phyloP scores from a whole-genome alignment of 2,113 vertebrate species.

The Seriola aureovittata region DNA sequence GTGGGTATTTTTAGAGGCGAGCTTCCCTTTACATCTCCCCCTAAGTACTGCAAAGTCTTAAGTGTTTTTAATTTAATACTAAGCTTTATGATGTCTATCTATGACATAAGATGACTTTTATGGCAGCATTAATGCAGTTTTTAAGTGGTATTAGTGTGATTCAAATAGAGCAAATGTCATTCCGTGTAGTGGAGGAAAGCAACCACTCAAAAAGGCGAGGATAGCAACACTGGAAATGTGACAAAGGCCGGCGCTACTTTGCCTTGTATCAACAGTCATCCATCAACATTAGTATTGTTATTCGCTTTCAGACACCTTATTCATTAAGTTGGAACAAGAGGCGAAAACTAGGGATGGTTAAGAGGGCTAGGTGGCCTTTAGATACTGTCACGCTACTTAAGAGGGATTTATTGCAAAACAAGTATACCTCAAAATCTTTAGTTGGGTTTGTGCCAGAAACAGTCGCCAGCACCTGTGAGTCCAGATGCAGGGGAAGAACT shows the following conservation, averaged over 20 bases:
- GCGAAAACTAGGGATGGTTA: conserved; percentile 55
- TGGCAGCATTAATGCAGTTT: conserved; percentile 55
- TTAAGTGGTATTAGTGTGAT: conserved; percentile 57
- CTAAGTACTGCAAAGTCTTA: conserved; percentile 29
- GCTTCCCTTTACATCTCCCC: conserved; percentile 44
- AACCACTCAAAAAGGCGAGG: conserved; percentile 42
- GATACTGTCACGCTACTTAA: conserved; percentile 78
- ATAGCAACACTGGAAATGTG: conserved; percentile 52
- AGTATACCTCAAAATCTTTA: conserved; percentile 76
- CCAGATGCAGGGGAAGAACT: conserved; percentile 13
- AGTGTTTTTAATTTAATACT: conserved; percentile 44
- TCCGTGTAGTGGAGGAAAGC: neutral
- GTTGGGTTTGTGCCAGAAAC: conserved; percentile 64
- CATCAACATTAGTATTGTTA: conserved; percentile 76
- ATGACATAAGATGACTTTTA: conserved; percentile 30
- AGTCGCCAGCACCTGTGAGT: conserved; percentile 42
- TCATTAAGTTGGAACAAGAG: conserved; percentile 65
- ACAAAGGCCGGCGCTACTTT: conserved; percentile 57
- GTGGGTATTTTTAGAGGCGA: conserved; percentile 52
- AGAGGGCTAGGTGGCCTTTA: conserved; percentile 69
- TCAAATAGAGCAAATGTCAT: conserved; percentile 4
- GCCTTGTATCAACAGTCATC: conserved; percentile 71
- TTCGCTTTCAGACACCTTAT: conserved; percentile 68
- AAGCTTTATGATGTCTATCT: conserved; percentile 50
- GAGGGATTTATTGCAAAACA: conserved; percentile 77